Evolutionary conservation across 2,797 vertebrate genomes (phyloP).

Genomic region (Neosalanx taihuensis): DNA sequence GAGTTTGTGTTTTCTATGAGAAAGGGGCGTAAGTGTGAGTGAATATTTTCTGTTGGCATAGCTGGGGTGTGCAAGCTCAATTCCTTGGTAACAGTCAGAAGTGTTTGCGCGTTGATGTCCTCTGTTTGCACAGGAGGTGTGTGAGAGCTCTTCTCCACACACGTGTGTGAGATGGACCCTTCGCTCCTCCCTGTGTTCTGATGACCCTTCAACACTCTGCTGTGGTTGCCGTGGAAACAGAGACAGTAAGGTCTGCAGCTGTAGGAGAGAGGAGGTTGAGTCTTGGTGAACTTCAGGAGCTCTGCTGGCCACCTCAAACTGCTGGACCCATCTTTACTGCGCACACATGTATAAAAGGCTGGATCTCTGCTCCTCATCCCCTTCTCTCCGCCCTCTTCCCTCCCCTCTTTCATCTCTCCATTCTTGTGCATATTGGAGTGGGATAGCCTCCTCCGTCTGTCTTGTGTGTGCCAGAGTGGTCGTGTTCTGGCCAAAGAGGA

Average conservation of each 20-base stretch:
- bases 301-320: conserved; percentile 86
- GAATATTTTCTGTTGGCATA: too few species aligned
- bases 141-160: too few species aligned
- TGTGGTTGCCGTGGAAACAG: neutral
- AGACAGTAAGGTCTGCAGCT: conserved; percentile 77
- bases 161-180: too few species aligned
- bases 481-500: conserved; percentile 29
- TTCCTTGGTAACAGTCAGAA: conserved; percentile 32
- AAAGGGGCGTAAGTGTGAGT: too few species aligned
- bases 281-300: conserved; percentile 86
- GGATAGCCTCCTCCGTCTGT: conserved; percentile 1
- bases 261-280: conserved; percentile 86
- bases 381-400: conserved; percentile 10
- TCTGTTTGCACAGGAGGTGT: conserved; percentile 12
- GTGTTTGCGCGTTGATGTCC: conserved; percentile 30
- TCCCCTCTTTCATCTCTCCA: conserved; percentile 42
- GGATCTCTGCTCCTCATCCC: conserved; percentile 11
- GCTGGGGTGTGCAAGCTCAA: neutral
- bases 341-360: conserved; percentile 76
- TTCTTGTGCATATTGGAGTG: conserved; percentile 45
- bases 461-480: conserved; percentile 14
- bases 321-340: conserved; percentile 83
- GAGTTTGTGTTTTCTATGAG: conserved; percentile 12
- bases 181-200: conserved; percentile 9
- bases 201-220: conserved; percentile 48